Percentiles rank a stretch among this genome's conserved stretches.
These are phyloP conservation scores for Amphiprion percula DNA, from an alignment of 2,113 vertebrate species.

Conservation along the genomic window DNA sequence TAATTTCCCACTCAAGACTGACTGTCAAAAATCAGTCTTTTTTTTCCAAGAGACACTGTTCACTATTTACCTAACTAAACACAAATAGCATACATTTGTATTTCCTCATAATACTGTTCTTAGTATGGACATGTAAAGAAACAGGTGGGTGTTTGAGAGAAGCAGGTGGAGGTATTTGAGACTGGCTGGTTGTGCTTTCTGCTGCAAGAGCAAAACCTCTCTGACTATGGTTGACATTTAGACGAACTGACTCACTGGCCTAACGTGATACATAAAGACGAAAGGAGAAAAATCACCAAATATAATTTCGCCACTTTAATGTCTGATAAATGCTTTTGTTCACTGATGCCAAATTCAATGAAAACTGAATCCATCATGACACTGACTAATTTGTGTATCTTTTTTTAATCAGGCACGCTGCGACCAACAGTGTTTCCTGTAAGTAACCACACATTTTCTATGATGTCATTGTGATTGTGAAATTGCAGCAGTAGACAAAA, in stretches of 20 bases:
- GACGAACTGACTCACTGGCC: neutral
- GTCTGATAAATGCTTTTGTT: neutral
- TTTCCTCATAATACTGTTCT: too few relatives aligned
- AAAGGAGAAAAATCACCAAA: neutral
- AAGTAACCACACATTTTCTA: conserved; percentile 32
- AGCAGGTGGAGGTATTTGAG: too few relatives aligned
- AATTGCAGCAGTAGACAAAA: neutral
- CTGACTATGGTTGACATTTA: neutral
- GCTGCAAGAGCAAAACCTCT: too few relatives aligned
- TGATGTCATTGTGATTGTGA: neutral
- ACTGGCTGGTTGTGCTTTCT: too few relatives aligned
- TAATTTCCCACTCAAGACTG: neutral
- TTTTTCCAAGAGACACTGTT: too few relatives aligned
- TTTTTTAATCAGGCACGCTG: conserved; percentile 44
- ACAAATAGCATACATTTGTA: too few relatives aligned
- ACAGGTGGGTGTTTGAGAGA: too few relatives aligned
- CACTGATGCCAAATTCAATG: neutral
- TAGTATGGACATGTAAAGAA: too few relatives aligned
- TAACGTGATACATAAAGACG: neutral
- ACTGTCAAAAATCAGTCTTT: neutral
- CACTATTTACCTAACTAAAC: too few relatives aligned
- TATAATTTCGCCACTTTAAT: neutral
- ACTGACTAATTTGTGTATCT: conserved; percentile 10
- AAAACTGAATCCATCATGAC: neutral
- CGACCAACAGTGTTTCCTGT: neutral